Base-by-base conservation (phyloP, 2,888 invertebrate species). In the Cantharis flavilabris region DNA sequence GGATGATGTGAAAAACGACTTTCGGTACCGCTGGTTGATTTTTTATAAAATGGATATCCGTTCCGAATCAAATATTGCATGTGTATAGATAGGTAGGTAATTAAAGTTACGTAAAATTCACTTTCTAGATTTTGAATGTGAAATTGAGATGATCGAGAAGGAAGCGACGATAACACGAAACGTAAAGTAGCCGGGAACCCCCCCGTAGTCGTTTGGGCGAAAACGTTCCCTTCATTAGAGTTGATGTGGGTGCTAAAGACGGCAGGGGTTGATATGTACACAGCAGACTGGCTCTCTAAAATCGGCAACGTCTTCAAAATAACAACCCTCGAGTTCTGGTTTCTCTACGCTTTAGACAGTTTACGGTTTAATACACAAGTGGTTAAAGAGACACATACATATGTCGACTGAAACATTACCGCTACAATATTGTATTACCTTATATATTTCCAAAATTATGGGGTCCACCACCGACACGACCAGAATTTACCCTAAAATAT, bases 161-260 rank as follows among this genome's bases (percentile, higher is more conserved):
- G 26, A 23, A 67, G 26, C 9, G 26, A 26, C 11, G 18, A 71
- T 23, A 71, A 71, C 18, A 23, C 23, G 71, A 72, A 67, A 70
- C 75, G 64, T 77, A 71, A 78, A 78, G 63, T 75, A 73, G 78
- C 73, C 71, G 75, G 73, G 67, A 75, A 75, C 73, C 75, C 73
- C 75, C 20, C 70, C 70, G 70, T 78, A 78, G 72, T 75, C 75
- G 72, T 78, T 75, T 75, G 75, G 72, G 72, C 70, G 78, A 72
- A 73, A 78, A 76, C 73, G 73, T 70, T 73, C 78, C 65, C 75
- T 78, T 78, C 78, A 78, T 78, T 78, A 78, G 78, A 75, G 73
- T 67, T 72, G 75, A 78, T 78, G 75, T 78, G 75, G 75, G 78
- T 70, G 78, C 67, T 62, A 67, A 65, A 23, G 69, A 14, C 64